These are phyloP conservation scores for Mnemiopsis leidyi DNA, from an alignment of 37 sponge, comb jelly and placozoan species.

Conservation along the genomic window DNA sequence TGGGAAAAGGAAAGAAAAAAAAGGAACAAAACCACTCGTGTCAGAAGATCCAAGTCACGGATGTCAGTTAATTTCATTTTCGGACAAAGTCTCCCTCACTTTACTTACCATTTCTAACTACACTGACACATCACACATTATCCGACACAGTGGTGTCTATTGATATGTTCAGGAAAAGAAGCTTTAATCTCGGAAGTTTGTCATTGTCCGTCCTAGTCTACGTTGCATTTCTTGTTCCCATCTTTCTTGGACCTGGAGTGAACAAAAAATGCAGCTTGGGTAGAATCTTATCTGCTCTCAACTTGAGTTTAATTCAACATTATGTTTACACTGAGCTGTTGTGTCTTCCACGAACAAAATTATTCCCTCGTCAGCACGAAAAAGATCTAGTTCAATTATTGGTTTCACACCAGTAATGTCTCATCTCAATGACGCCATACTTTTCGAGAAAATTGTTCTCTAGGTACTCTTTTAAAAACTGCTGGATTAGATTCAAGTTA, in stretches of 20 bases:
- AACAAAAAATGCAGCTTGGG: not conserved
- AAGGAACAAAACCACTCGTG: not conserved
- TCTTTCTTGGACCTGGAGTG: not conserved
- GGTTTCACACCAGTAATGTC: not conserved
- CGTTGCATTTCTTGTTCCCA: not conserved
- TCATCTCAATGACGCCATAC: not conserved
- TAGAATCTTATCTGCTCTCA: not conserved
- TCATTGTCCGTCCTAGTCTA: not conserved
- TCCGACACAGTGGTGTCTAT: not conserved
- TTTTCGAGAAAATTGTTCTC: not conserved
- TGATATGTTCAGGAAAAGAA: not conserved
- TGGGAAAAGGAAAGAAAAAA: not conserved
- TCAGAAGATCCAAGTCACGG: not conserved
- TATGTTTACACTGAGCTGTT: not conserved
- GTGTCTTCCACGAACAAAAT: not conserved
- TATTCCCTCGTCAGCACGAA: not conserved
- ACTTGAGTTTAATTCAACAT: not conserved
- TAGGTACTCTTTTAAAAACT: not conserved
- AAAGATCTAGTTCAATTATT: not conserved
- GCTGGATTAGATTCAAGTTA: not conserved
- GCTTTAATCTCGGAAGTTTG: not conserved
- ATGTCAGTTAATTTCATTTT: not conserved
- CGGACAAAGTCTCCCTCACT: not conserved
- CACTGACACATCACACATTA: not conserved
- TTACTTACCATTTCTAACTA: not conserved